Conservation (phyloP, 2,113 vertebrate genomes). For the Chamaea fasciata region DNA sequence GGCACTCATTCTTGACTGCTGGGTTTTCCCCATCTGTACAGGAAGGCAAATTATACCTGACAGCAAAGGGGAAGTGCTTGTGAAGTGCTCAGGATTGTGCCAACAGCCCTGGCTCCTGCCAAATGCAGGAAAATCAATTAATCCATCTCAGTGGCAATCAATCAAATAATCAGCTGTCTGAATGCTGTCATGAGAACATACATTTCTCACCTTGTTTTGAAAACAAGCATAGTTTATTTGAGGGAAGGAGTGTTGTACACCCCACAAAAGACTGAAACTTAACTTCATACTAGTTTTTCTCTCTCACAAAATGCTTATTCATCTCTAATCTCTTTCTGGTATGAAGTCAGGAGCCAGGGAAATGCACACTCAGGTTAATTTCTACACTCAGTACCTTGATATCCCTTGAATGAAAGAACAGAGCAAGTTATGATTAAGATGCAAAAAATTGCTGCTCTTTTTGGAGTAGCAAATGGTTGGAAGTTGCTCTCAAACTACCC, state of each 20-base stretch:
- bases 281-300: not conserved
- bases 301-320: not conserved
- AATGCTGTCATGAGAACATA: not conserved
- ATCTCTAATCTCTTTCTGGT: not conserved
- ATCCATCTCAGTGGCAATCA: not conserved
- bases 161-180: not conserved
- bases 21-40: not conserved
- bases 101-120: not conserved
- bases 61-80: not conserved
- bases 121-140: slow-evolving; percentile 34
- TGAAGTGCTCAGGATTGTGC: not conserved
- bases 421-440: not conserved
- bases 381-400: not conserved
- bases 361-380: not conserved
- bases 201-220: not conserved
- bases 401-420: not conserved
- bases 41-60: not conserved
- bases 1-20: not conserved
- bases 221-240: not conserved
- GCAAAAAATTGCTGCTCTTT: no score
- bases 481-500: not conserved
- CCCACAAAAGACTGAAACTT: not conserved
- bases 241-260: not conserved
- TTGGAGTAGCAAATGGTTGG: not conserved
- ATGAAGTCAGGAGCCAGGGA: not conserved